Conservation (phyloP, 1,140 invertebrate genomes). For the Pseudomyrmex cubaensis region DNA sequence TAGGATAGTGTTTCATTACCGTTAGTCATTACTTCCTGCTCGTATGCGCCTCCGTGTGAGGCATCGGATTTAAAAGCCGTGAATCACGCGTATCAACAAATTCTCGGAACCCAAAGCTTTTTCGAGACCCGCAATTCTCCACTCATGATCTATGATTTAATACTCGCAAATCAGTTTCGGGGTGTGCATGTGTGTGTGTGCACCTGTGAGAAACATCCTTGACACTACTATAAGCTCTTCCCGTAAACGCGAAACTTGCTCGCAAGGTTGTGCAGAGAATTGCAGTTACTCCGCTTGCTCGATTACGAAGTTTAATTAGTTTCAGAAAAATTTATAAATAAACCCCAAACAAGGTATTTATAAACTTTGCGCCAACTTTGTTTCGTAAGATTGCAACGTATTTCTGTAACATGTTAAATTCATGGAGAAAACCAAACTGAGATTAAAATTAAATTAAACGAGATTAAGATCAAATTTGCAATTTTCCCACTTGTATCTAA, state of each 20-base stretch:
- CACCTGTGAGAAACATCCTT: neutral
- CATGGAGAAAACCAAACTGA: neutral
- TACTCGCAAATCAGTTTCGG: neutral
- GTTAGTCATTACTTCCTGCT: conserved; percentile 69
- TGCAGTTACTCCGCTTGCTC: neutral
- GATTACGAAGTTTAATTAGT: neutral
- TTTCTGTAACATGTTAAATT: neutral
- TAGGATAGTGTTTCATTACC: conserved; percentile 22
- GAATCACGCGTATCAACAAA: conserved; percentile 66
- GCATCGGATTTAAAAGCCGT: conserved; percentile 13
- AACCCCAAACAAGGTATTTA: neutral
- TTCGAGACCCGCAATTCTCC: neutral
- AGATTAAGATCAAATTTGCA: too few species aligned
- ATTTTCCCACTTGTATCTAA: too few species aligned
- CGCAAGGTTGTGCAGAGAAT: neutral
- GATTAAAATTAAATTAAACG: too few species aligned
- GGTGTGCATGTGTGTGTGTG: conserved; percentile 22
- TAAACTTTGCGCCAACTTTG: neutral
- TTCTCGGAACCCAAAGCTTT: conserved; percentile 20
- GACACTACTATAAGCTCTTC: conserved; percentile 9
- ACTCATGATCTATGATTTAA: neutral
- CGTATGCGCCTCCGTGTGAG: neutral
- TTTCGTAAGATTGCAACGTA: neutral
- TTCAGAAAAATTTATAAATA: conserved; percentile 1
- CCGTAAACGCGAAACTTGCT: neutral